A percentile compares a stretch with the other conserved stretches of the same genome.
phyloP scores from a whole-genome alignment of 2,797 vertebrate species.

The Hozukius guyotensis region DNA sequence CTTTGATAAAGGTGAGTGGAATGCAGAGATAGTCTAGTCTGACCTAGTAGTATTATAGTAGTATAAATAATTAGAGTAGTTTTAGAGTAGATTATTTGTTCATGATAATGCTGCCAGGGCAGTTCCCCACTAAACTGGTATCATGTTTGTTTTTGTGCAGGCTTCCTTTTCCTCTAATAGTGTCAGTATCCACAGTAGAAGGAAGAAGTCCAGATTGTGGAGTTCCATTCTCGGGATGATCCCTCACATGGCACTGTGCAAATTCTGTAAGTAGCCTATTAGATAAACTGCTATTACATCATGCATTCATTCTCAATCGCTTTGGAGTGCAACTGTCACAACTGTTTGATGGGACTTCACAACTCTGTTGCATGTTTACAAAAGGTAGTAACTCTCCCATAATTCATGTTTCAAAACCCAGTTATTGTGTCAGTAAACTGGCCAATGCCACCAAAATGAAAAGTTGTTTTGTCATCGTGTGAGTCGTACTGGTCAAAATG shows the following conservation, averaged over 20 bases:
- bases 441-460: no score
- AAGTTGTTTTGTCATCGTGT: not conserved
- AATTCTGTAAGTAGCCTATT: conserved; percentile 63
- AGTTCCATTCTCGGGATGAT: conserved; percentile 49
- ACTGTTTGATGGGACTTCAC: no score
- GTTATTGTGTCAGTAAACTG: no score
- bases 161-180: conserved; percentile 57
- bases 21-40: not conserved
- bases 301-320: not conserved
- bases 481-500: no score
- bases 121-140: rapidly evolving
- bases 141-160: conserved; percentile 29
- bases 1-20: conserved; percentile 70
- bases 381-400: no score
- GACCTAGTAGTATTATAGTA: not conserved
- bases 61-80: no score
- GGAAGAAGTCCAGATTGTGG: conserved; percentile 43
- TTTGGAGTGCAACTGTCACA: no score
- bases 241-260: conserved; percentile 64
- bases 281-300: not conserved
- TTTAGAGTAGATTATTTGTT: not conserved
- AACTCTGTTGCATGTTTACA: no score
- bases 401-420: no score
- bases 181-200: conserved; percentile 2
- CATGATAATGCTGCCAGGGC: not conserved